A percentile compares a stretch with the other conserved stretches of the same genome.
These are phyloP conservation scores for Myopa tessellatipennis DNA, from an alignment of 2,888 invertebrate genomes.

Conservation along the genomic window DNA sequence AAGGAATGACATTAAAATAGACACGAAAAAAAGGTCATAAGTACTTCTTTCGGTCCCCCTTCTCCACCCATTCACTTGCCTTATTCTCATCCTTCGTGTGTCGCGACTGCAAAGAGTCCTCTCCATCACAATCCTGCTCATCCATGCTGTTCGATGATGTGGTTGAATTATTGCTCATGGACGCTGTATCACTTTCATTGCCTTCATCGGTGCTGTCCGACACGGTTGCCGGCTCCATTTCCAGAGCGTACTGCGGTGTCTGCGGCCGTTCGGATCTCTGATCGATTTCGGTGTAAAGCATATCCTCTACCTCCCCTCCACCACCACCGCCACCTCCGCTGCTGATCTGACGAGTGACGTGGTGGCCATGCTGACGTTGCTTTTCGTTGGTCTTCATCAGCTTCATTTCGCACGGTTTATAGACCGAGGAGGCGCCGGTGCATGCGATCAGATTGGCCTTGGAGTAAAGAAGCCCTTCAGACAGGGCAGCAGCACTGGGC, in stretches of 20 bases:
- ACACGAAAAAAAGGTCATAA: no score
- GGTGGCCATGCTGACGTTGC: slow-evolving; percentile 45
- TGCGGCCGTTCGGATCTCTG: slow-evolving; percentile 48
- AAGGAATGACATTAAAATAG: no score
- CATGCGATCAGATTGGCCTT: slow-evolving; percentile 56
- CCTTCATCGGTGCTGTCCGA: slow-evolving; percentile 58
- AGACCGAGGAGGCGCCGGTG: slow-evolving; percentile 52
- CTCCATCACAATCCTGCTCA: background rate
- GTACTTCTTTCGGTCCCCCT: no score
- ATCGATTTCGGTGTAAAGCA: slow-evolving; percentile 35
- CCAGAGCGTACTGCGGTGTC: slow-evolving; percentile 55
- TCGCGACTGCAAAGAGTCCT: background rate
- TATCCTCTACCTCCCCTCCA: slow-evolving; percentile 42
- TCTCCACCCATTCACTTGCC: background rate
- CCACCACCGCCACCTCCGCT: background rate
- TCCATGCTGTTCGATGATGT: slow-evolving; percentile 49
- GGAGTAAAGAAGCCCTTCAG: slow-evolving; percentile 57
- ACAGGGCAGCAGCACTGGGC: slow-evolving; percentile 52
- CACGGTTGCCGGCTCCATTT: slow-evolving; percentile 59
- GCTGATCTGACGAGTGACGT: slow-evolving; percentile 47
- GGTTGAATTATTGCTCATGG: slow-evolving; percentile 56
- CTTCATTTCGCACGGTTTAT: slow-evolving; percentile 64
- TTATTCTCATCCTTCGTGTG: background rate
- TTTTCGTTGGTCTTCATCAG: slow-evolving; percentile 56
- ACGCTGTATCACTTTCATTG: slow-evolving; percentile 55